A percentile compares a stretch with the other conserved stretches of the same genome.
phyloP scores from a whole-genome alignment of 1,140 invertebrate species.

The Anastatus disparis region DNA sequence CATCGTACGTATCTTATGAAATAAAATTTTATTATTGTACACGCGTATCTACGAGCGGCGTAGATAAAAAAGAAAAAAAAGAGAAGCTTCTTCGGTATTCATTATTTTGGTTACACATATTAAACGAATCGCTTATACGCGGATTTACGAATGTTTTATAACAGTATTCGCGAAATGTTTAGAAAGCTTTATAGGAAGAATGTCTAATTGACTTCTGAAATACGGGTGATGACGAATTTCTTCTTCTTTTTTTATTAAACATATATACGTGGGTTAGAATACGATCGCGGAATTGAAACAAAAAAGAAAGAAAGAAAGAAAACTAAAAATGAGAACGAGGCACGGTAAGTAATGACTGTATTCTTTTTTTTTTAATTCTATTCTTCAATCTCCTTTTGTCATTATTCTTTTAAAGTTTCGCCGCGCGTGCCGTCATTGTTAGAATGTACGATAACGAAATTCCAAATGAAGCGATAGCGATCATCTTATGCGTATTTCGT shows the following conservation, averaged over 20 bases:
- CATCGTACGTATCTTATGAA: too few species aligned
- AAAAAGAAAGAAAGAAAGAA: neutral
- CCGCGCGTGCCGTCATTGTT: neutral
- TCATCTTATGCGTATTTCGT: too few species aligned
- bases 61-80: too few species aligned
- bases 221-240: too few species aligned
- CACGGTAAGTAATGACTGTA: neutral
- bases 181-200: neutral
- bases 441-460: conserved; percentile 14
- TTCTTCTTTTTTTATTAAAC: too few species aligned
- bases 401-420: conserved; percentile 12
- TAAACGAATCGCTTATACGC: too few species aligned
- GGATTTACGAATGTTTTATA: too few species aligned
- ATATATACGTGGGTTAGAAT: neutral
- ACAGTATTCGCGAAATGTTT: neutral
- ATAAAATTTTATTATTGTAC: too few species aligned
- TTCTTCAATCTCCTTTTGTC: neutral
- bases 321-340: conserved; percentile 2
- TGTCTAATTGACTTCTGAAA: neutral
- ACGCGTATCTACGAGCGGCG: too few species aligned
- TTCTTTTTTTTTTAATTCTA: neutral
- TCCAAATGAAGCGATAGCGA: neutral
- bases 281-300: conserved; percentile 7
- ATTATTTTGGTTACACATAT: too few species aligned
- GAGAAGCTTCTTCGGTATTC: too few species aligned